Conservation (phyloP, 2,888 invertebrate genomes). For the Cenopis cana region DNA sequence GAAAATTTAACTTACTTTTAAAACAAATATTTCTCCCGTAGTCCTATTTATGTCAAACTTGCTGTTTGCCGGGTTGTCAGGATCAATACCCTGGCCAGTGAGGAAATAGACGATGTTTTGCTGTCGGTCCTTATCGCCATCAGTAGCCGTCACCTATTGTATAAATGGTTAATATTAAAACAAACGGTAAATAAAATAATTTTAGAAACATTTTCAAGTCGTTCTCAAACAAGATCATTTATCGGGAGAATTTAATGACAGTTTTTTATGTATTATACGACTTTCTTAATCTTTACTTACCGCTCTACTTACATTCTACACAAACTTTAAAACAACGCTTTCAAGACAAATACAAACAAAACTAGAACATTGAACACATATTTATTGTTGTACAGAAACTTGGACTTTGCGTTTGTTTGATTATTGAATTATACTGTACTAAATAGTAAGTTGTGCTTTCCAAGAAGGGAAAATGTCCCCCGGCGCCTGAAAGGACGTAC, state of each 20-base stretch:
- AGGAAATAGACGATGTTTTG: conserved; percentile 98
- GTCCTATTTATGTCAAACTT: conserved; percentile 98
- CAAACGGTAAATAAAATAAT: background rate
- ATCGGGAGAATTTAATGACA: background rate
- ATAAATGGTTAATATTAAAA: conserved; percentile 32
- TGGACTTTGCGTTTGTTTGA: conserved; percentile 55
- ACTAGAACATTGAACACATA: conserved; percentile 27
- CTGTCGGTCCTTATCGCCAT: conserved; percentile 97
- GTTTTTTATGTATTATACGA: background rate
- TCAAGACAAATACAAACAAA: conserved; percentile 26
- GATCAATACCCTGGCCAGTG: conserved; percentile 97
- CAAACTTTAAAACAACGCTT: conserved; percentile 23
- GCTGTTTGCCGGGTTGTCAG: conserved; percentile 97
- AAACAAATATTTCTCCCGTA: conserved; percentile 97
- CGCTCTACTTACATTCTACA: background rate
- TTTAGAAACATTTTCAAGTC: background rate
- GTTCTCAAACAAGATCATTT: background rate
- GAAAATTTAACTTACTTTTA: conserved; percentile 89
- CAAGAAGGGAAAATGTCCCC: conserved; percentile 49
- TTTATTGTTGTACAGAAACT: conserved; percentile 53
- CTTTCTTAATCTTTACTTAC: conserved; percentile 22
- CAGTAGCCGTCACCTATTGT: conserved; percentile 95
- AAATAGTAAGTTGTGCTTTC: conserved; percentile 48
- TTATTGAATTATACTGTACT: conserved; percentile 53
- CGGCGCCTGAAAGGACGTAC: conserved; percentile 46